A percentile compares a stretch with the other conserved stretches of the same genome.
These are phyloP conservation scores for Oenanthe oenanthe DNA, from an alignment of 2,113 vertebrate genomes.

Conservation along the genomic window DNA sequence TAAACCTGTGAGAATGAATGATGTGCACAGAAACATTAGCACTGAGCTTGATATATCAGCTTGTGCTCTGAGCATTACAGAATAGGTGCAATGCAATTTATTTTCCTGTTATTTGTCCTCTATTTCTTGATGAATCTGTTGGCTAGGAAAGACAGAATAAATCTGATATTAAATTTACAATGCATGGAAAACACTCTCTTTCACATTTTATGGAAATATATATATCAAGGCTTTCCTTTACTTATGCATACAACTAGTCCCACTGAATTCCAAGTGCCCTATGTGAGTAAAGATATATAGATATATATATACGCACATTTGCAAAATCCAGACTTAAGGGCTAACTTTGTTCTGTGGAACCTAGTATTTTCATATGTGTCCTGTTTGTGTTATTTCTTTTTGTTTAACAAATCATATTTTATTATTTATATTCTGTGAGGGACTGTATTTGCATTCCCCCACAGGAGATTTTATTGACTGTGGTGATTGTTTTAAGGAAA, in stretches of 20 bases:
- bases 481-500: neutral
- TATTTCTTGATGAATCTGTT: neutral
- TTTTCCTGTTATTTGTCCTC: neutral
- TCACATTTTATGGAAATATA: neutral
- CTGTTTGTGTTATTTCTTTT: neutral
- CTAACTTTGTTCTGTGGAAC: neutral
- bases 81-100: neutral
- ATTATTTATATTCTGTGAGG: constrained; percentile 34
- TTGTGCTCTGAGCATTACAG: neutral
- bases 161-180: neutral
- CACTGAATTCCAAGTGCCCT: neutral
- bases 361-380: neutral
- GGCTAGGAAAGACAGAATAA: neutral
- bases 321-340: neutral
- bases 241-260: neutral
- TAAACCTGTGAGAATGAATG: neutral
- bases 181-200: neutral
- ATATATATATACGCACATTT: neutral
- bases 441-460: neutral
- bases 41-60: neutral
- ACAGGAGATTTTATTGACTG: constrained; percentile 26
- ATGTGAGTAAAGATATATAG: neutral
- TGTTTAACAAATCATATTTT: constrained; percentile 10
- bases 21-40: neutral
- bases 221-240: neutral